phyloP scores from a whole-genome alignment of 2,113 vertebrate genomes.

The Xiphorhynchus elegans region DNA sequence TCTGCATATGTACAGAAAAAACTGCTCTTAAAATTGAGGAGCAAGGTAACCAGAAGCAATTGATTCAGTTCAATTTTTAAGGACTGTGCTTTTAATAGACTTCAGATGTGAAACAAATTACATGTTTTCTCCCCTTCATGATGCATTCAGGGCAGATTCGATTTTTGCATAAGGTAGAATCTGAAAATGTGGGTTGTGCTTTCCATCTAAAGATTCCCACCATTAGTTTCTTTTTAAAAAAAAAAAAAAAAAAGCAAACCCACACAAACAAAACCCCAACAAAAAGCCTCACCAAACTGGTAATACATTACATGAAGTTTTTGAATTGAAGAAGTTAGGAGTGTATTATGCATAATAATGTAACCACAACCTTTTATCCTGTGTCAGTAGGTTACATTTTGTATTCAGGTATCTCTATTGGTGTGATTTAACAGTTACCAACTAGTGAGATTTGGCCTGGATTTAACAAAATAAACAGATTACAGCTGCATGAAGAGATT shows the following conservation, averaged over 20 bases:
- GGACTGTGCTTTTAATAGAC: not conserved
- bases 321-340: not conserved
- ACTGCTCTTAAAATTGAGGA: not conserved
- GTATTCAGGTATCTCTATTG: not conserved
- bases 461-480: constrained; percentile 19
- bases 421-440: not conserved
- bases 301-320: not conserved
- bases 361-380: not conserved
- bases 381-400: not conserved
- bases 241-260: too few species aligned
- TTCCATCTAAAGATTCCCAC: not conserved
- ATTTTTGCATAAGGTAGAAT: not conserved
- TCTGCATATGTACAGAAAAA: not conserved
- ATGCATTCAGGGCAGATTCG: not conserved
- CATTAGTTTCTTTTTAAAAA: not conserved
- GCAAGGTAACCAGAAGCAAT: not conserved
- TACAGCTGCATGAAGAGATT: not conserved
- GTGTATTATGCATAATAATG: not conserved
- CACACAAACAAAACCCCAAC: not conserved
- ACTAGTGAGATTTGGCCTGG: not conserved
- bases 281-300: not conserved
- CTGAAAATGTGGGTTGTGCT: not conserved
- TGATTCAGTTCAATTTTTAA: not conserved
- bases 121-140: not conserved
- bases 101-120: not conserved